Evolutionary conservation across 2,797 vertebrate genomes (phyloP), one percentile per base, ranked within the genome.

Genomic region (Denticeps clupeoides): DNA sequence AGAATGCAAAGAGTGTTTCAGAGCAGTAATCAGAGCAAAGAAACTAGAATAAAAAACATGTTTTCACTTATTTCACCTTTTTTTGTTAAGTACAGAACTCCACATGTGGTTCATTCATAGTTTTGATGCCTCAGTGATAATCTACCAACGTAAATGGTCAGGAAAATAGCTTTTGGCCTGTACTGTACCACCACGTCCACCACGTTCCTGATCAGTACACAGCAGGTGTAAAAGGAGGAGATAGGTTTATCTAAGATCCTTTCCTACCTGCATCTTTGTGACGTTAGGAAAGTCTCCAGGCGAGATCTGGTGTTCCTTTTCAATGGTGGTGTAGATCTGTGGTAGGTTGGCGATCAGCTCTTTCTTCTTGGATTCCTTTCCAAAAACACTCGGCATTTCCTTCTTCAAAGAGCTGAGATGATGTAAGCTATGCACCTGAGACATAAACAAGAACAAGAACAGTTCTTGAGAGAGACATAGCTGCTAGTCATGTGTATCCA

Each of bases 301-400:
- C 5, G 91, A 93, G 67, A 94, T 93, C 77, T 91, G 88, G 28
- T 94, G 87, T 65, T 94, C 90, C 47, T 85, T 86, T 61, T 94
- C 89, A 0, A 94, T 87, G 66, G 80, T 87, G 16, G 72, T 62
- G 65, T 93, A 94, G 67, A 87, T 91, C 16, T 90, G 87, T 0
- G 79, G 83, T 59, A 94, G 71, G 70, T 85, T 89, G 63, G 43
- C 50, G 12, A 94, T 88, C 53, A 94, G 83, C 61, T 94, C 91
- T 60, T 89, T 94, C 77, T 94, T 94, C 57, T 92, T 93, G 49
- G 81, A 70, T 0, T 94, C 91, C 60, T 93, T 95, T 9, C 91
- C 91, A n/a, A 95, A 95, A 45, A 95, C 23, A 18, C 80, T 84
- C 3, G 91, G 90, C 90, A 95, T 95, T 64, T 94, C 91, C 67